Percentiles rank a stretch among this genome's conserved stretches.
Evolutionary conservation across 53 echinoderm and acorn worm species (phyloP).

Genomic region (Paelopatides confundens): DNA sequence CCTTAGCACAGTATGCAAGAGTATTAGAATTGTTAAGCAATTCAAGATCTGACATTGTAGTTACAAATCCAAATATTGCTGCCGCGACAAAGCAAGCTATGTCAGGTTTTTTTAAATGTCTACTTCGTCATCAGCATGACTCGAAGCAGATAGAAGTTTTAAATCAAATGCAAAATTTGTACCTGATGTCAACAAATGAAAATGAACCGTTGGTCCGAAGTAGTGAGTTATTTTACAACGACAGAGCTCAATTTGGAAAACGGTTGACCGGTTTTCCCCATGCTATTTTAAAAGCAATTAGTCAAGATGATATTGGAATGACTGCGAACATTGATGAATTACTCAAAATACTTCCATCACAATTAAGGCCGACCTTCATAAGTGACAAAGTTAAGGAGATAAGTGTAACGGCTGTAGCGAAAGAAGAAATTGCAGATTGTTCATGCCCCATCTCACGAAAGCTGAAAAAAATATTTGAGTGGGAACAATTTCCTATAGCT

Average conservation of each 20-base stretch:
- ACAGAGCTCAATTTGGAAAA: conserved; percentile 16
- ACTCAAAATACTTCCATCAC: conserved; percentile 19
- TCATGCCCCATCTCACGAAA: background rate
- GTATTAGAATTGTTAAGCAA: conserved; percentile 26
- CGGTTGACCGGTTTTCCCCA: conserved; percentile 19
- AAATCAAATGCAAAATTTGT: background rate
- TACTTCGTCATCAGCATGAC: background rate
- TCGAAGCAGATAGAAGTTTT: background rate
- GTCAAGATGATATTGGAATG: background rate
- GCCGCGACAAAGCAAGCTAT: conserved; percentile 20
- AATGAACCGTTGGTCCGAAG: conserved; percentile 22
- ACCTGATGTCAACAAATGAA: conserved; percentile 30
- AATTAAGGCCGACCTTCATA: conserved; percentile 9
- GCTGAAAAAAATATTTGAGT: background rate
- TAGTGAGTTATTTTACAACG: conserved; percentile 15
- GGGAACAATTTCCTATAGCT: conserved; percentile 1
- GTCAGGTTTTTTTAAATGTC: conserved; percentile 21
- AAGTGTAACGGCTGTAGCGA: background rate
- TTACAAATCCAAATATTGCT: conserved; percentile 30
- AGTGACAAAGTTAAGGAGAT: conserved; percentile 30
- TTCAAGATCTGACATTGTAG: background rate
- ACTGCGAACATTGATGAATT: conserved; percentile 5
- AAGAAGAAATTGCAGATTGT: background rate
- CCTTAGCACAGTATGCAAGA: conserved; percentile 51
- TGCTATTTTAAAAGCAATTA: conserved; percentile 12